Evolutionary conservation across 2,888 invertebrate species (phyloP), one percentile per base, ranked within the genome.

Genomic region (Teleiodes luculella): DNA sequence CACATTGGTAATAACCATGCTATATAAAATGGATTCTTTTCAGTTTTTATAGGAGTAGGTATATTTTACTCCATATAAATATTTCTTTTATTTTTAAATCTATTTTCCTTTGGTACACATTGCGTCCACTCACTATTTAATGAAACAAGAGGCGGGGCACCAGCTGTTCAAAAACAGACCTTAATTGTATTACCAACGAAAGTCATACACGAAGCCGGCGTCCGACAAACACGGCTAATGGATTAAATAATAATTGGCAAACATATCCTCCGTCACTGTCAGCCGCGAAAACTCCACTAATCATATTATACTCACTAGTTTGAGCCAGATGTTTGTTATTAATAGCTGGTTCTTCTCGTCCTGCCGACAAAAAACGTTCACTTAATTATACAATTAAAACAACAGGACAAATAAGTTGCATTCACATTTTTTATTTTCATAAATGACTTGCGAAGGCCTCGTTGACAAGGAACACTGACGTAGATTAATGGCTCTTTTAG

Each of bases 271-370:
- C 52, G 41, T 31, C 30, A 30, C 3, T 31, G 16, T 13, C 1
- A 11, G 11, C 37, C 14, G 33, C 13, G 33, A 18, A 43, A 43
- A 37, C 36, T 7, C n/a, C 30, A 30, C 47, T 47, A 50, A 48
- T 48, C 8, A 24, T 37, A 50, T 36, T 48, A 62, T 70, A 94
- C 96, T 96, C 91, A 97, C 97, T 93, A 97, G 91, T 92, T 97
- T 97, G 76, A 97, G 93, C 98, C 98, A 98, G 90, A 97, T 96
- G 91, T 97, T 98, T 78, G 97, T 96, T 86, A 97, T 96, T 83
- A 98, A 94, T 90, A 97, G 94, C 92, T 98, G 97, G 92, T 98
- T 97, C 91, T 97, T 97, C 92, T 97, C 97, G 91, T 98, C 97
- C 97, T 97, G 93, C 66, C 92, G 93, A 76, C 36, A 49, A 49